Evolutionary conservation across 2,888 invertebrate genomes (phyloP).

Genomic region (Nomada fucata): DNA sequence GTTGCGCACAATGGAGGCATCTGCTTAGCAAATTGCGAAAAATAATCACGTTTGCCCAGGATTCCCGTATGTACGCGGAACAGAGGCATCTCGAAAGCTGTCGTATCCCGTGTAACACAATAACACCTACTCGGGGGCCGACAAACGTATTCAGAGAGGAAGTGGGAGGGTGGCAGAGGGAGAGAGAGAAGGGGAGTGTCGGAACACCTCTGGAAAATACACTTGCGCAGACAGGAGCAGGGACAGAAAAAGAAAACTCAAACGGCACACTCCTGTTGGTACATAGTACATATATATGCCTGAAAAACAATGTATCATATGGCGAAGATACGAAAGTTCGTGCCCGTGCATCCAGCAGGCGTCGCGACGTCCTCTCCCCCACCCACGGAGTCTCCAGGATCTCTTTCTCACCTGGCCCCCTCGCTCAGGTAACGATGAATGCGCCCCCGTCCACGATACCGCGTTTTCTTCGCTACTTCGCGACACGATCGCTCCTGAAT

Average conservation of each 20-base stretch:
- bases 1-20: conserved; percentile 74
- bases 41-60: conserved; percentile 81
- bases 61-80: conserved; percentile 47
- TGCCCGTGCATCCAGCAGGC: conserved; percentile 55
- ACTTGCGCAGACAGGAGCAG: conserved; percentile 38
- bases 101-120: conserved; percentile 70
- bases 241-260: conserved; percentile 51
- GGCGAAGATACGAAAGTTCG: conserved; percentile 34
- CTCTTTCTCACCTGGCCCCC: conserved; percentile 58
- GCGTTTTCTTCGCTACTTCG: conserved; percentile 30
- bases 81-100: conserved; percentile 58
- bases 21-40: conserved; percentile 82
- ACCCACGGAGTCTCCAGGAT: conserved; percentile 52
- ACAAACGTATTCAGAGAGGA: conserved; percentile 47
- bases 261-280: conserved; percentile 47
- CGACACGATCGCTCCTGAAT: conserved; percentile 34
- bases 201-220: conserved; percentile 38
- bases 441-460: conserved; percentile 58
- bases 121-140: conserved; percentile 68
- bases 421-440: conserved; percentile 41
- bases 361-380: conserved; percentile 43
- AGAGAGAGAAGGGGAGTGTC: conserved; percentile 19
- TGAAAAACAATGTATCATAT: conserved; percentile 72
- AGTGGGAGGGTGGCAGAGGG: not conserved
- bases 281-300: conserved; percentile 1